A percentile compares a stretch with the other conserved stretches of the same genome.
phyloP scores from a whole-genome alignment of 2,888 invertebrate species.

The Philaethria dido region DNA sequence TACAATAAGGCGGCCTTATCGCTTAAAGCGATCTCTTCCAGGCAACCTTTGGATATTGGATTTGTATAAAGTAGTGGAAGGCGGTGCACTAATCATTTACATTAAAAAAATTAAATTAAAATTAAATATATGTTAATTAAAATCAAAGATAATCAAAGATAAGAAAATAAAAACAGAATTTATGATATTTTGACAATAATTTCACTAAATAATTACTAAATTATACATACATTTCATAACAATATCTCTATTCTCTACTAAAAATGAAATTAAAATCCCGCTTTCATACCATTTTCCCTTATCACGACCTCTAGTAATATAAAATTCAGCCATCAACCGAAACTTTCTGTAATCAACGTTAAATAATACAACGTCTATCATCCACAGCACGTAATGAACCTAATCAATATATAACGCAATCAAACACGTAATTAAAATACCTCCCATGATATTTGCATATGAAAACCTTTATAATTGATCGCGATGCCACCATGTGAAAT shows the following conservation, averaged over 20 bases:
- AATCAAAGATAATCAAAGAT: too few relatives aligned
- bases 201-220: too few relatives aligned
- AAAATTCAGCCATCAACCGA: slow-evolving; percentile 14
- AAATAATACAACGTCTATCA: slow-evolving; percentile 45
- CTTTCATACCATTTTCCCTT: slow-evolving; percentile 1
- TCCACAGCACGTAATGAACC: slow-evolving; percentile 59
- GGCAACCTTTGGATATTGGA: too few relatives aligned
- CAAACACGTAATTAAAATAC: slow-evolving; percentile 78
- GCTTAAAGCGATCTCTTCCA: too few relatives aligned
- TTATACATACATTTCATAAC: too few relatives aligned
- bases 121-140: too few relatives aligned
- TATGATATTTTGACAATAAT: too few relatives aligned
- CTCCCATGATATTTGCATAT: slow-evolving; percentile 79
- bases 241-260: background rate
- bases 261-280: background rate
- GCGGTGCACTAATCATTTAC: too few relatives aligned
- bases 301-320: background rate
- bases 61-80: too few relatives aligned
- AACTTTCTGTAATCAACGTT: slow-evolving; percentile 41
- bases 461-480: slow-evolving; percentile 81
- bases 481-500: slow-evolving; percentile 46
- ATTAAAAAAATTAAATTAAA: too few relatives aligned
- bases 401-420: slow-evolving; percentile 80
- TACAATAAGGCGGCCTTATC: too few relatives aligned
- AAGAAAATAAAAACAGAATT: too few relatives aligned